Conservation (phyloP, 2,888 invertebrate species). For the Nematopogon swammerdamellus region DNA sequence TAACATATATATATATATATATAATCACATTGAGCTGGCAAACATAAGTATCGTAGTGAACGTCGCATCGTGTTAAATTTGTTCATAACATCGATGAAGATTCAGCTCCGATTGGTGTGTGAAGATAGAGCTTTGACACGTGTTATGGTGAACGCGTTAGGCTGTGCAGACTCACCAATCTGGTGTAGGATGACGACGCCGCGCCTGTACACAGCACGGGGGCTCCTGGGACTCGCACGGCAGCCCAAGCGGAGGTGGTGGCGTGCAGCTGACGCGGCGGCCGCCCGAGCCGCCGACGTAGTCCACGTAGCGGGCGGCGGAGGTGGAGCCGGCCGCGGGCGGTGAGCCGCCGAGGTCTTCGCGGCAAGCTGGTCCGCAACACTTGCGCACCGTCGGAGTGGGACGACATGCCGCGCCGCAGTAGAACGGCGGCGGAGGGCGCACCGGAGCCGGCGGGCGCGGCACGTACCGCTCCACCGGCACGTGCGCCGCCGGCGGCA, state of each 20-base stretch:
- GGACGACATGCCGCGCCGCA: constrained; percentile 50
- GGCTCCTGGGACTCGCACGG: constrained; percentile 48
- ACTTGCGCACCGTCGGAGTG: constrained; percentile 39
- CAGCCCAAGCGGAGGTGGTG: constrained; percentile 46
- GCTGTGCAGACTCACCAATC: constrained; percentile 58
- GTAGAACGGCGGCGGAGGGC: constrained; percentile 51
- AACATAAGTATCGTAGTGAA: no score
- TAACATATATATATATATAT: no score
- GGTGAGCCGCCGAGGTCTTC: constrained; percentile 41
- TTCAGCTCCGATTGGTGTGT: no score
- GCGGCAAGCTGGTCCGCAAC: constrained; percentile 45
- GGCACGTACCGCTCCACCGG: constrained; percentile 72
- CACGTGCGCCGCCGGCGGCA: constrained; percentile 67
- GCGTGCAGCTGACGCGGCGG: constrained; percentile 52
- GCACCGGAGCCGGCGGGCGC: constrained; percentile 49
- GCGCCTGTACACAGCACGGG: constrained; percentile 56
- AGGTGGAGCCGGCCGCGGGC: constrained; percentile 30
- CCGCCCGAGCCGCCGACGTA: constrained; percentile 64
- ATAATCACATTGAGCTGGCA: no score
- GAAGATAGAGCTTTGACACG: no score
- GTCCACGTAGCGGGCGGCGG: constrained; percentile 54
- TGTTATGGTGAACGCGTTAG: no score
- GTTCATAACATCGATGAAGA: no score
- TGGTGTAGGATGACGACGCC: constrained; percentile 56
- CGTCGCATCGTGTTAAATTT: no score